These are phyloP conservation scores for Pseudopipra pipra DNA, from an alignment of 2,113 vertebrate species.

Conservation along the genomic window DNA sequence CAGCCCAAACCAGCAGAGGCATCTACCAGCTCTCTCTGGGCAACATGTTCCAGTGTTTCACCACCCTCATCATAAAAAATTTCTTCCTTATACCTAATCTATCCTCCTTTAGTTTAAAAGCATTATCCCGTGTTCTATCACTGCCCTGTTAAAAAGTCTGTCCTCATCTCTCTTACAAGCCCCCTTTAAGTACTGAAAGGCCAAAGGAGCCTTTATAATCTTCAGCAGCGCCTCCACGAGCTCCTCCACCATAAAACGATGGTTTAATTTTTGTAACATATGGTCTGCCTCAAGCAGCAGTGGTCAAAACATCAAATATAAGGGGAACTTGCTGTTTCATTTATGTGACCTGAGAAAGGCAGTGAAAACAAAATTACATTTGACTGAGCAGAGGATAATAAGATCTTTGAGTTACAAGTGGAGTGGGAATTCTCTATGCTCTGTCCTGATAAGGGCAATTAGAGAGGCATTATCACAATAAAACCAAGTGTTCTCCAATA, in stretches of 20 bases:
- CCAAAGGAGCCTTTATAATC: not conserved
- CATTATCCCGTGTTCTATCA: fast-evolving
- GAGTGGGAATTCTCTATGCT: constrained; percentile 40
- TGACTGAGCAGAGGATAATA: constrained; percentile 54
- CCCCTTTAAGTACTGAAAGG: not conserved
- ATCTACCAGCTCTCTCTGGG: not conserved
- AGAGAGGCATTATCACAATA: constrained; percentile 51
- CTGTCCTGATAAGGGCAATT: constrained; percentile 67
- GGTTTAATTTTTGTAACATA: not conserved
- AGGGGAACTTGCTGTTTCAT: not conserved
- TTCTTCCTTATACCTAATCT: not conserved
- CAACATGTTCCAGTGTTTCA: not conserved
- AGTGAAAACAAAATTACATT: constrained; percentile 50
- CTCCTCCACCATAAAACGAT: not conserved
- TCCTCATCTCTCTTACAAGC: not conserved
- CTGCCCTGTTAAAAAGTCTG: not conserved
- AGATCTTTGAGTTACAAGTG: constrained; percentile 44
- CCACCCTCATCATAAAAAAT: fast-evolving
- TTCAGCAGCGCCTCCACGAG: not conserved
- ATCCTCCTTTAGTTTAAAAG: not conserved
- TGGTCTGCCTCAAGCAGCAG: not conserved
- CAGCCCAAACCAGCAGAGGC: not conserved
- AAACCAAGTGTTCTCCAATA: constrained; percentile 44
- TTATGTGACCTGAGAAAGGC: constrained; percentile 46
- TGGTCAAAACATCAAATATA: constrained; percentile 12